Evolutionary conservation across 2,888 invertebrate genomes (phyloP).

Genomic region (Taphrorychus bicolor): DNA sequence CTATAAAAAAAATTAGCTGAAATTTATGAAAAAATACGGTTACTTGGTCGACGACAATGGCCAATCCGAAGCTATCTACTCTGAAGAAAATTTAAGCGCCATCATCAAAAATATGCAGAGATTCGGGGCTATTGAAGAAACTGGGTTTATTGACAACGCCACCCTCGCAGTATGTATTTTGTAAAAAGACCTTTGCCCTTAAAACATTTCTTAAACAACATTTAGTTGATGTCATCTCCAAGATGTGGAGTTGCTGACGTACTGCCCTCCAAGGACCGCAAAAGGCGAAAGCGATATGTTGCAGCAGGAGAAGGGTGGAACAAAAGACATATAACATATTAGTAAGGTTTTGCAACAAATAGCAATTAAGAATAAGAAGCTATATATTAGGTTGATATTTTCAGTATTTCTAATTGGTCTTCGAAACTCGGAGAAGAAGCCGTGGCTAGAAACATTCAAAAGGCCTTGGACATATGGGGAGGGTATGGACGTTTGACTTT

Average conservation of each 20-base stretch:
- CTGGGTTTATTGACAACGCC: slow-evolving; percentile 70
- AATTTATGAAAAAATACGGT: slow-evolving; percentile 74
- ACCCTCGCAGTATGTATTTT: slow-evolving; percentile 65
- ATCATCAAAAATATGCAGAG: slow-evolving; percentile 73
- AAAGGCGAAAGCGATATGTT: slow-evolving; percentile 65
- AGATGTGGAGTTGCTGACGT: slow-evolving; percentile 79
- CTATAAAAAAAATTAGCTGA: slow-evolving; percentile 56
- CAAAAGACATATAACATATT: slow-evolving; percentile 71
- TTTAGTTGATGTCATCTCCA: slow-evolving; percentile 69
- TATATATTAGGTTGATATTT: slow-evolving; percentile 33
- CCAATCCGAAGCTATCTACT: slow-evolving; percentile 68
- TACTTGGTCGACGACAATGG: slow-evolving; percentile 65
- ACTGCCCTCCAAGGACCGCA: slow-evolving; percentile 46
- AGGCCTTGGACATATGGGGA: slow-evolving; percentile 74
- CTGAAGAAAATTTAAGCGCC: slow-evolving; percentile 67
- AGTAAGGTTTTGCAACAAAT: slow-evolving; percentile 67
- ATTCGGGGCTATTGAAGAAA: slow-evolving; percentile 73
- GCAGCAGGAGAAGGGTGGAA: slow-evolving; percentile 74
- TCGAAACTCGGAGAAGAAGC: slow-evolving; percentile 66
- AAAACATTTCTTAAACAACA: slow-evolving; percentile 5
- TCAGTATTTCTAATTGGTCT: slow-evolving; percentile 74
- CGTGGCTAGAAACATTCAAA: slow-evolving; percentile 65
- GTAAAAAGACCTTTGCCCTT: not conserved
- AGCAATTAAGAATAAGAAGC: not conserved
- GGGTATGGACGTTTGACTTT: slow-evolving; percentile 70